Base-by-base conservation (phyloP, 2,113 vertebrate species). In the Laterallus jamaicensis region DNA sequence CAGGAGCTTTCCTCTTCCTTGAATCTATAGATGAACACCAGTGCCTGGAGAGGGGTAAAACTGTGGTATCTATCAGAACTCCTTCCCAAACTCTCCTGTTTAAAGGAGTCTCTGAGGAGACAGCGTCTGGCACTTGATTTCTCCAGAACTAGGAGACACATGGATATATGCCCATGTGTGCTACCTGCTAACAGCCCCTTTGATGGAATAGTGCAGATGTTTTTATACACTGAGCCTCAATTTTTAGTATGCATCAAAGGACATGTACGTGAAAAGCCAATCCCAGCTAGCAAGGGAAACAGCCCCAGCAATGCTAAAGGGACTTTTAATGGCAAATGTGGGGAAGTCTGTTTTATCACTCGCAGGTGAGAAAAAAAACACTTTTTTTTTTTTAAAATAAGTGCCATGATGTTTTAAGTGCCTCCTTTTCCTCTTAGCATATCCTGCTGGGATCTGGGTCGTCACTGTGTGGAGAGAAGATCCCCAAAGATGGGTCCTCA, bases 101-200 rank as follows among this genome's bases (percentile, higher is more conserved):
- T 25, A 15, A 64, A 37, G 49, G 25, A 63, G 50, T 19, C 12
- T 67, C 60, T 11, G 0, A 11, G 25, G 40, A 35, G 20, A 74
- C 1, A 1, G 16, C 29, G 12, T 54, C 44, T 13, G 3, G 20
- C 11, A 22, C 9, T 11, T 44, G 44, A 20, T 78, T 67, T 85
- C 11, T 12, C 37, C 37, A 14, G 20, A 10, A 26, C 31, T 20
- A 67, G 13, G 20, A 50, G 12, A 11, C 17, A 26, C 39, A 32
- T 6, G 47, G 67, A 40, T 6, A 5, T 31, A 24, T 60, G 24
- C 49, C 29, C 15, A 7, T 11, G 4, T 5, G 0, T 1, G 5
- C 25, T 60, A 0, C 25, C 15, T 47, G 7, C 13, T 8, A 20
- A 13, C 5, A 32, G 10, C 9, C 10, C 14, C 26, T 74, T 47